Conservation (phyloP, 2,113 vertebrate species). For the Cyprinodon tularosa region DNA sequence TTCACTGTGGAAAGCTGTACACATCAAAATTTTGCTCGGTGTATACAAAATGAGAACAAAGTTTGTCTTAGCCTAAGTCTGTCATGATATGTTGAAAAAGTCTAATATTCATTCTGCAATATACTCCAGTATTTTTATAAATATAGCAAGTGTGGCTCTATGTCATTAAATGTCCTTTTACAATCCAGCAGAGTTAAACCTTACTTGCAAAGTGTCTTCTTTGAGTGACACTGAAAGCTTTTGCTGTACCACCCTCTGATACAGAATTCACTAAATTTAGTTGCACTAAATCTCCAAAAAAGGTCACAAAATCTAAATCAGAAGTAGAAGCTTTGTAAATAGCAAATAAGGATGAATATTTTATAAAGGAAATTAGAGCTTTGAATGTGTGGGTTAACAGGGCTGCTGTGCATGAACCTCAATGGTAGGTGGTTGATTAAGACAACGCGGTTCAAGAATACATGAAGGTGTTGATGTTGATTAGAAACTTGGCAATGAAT, state of each 20-base stretch:
- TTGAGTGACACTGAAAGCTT: no score
- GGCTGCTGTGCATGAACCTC: not conserved
- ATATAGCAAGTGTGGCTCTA: no score
- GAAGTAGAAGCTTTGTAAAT: not conserved
- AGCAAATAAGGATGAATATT: slow-evolving; percentile 2
- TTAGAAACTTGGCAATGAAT: not conserved
- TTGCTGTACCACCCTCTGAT: not conserved
- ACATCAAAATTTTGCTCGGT: no score
- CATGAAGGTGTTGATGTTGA: slow-evolving; percentile 2
- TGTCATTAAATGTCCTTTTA: no score
- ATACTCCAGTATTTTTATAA: no score
- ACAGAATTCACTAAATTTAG: not conserved
- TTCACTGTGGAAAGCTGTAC: no score
- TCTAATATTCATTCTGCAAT: no score
- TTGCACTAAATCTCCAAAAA: not conserved
- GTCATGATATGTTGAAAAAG: no score
- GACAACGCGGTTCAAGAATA: slow-evolving; percentile 6
- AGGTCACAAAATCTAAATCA: not conserved
- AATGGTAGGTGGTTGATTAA: not conserved
- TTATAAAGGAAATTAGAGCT: not conserved
- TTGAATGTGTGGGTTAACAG: not conserved
- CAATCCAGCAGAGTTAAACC: no score
- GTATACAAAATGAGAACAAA: no score
- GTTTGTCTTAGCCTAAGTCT: no score
- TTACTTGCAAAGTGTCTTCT: no score